Evolutionary conservation across 64 coral and sea anemone genomes (phyloP).

Genomic region (Platygyra sinensis): DNA sequence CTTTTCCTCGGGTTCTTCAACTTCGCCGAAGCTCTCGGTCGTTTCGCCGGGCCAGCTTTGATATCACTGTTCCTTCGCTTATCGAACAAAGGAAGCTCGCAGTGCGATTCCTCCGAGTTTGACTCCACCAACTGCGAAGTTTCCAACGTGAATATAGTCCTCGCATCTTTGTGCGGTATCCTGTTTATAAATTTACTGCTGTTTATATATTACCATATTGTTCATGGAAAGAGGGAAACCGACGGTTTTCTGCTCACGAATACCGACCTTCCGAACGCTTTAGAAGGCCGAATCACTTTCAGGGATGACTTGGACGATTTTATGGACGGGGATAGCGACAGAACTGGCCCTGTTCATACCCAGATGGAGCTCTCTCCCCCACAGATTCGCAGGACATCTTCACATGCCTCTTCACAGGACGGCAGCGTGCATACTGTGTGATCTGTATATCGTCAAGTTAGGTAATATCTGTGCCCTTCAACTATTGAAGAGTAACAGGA

Average conservation of each 20-base stretch:
- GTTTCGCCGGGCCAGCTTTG: constrained; percentile 76
- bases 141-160: constrained; percentile 62
- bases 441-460: neutral
- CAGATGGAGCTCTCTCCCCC: constrained; percentile 29
- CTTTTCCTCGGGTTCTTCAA: constrained; percentile 87
- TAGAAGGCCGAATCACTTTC: neutral
- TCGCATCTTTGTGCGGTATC: constrained; percentile 49
- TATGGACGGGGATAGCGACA: neutral
- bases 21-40: constrained; percentile 85
- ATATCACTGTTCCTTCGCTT: constrained; percentile 70
- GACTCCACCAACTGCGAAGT: constrained; percentile 70
- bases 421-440: constrained; percentile 18
- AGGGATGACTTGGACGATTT: constrained; percentile 4
- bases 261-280: constrained; percentile 48
- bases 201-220: constrained; percentile 77
- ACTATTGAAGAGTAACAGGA: no score
- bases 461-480: no score
- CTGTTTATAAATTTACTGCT: constrained; percentile 25
- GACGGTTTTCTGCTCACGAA: constrained; percentile 76
- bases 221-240: constrained; percentile 57
- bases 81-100: neutral
- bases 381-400: constrained; percentile 13
- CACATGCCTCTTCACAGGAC: constrained; percentile 13
- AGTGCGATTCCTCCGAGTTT: constrained; percentile 60
- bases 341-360: neutral